Evolutionary conservation across 2,113 vertebrate genomes (phyloP).

Genomic region (Arenaria interpres): DNA sequence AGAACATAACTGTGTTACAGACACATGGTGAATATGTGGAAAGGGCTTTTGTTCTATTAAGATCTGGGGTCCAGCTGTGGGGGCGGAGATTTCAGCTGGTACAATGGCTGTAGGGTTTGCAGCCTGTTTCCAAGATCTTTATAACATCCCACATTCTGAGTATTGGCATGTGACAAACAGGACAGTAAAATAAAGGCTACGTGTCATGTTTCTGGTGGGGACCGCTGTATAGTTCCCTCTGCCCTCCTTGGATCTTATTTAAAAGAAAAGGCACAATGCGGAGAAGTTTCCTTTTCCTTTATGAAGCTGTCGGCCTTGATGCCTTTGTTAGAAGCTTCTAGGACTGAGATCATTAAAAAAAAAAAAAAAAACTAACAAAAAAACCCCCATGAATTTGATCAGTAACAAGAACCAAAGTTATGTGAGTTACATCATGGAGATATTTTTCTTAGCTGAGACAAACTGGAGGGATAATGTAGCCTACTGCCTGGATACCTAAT

Average conservation of each 20-base stretch:
- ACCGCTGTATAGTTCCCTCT: background rate
- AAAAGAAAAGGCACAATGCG: background rate
- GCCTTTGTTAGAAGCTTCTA: slow-evolving; percentile 22
- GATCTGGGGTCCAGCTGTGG: background rate
- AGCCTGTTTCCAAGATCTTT: background rate
- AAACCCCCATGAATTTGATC: background rate
- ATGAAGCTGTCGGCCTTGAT: background rate
- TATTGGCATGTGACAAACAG: slow-evolving; percentile 5
- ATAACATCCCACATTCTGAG: background rate
- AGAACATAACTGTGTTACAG: background rate
- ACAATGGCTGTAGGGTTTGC: background rate
- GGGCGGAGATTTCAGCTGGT: background rate
- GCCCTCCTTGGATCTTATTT: background rate
- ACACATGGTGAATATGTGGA: background rate
- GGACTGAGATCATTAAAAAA: background rate
- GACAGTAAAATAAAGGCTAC: background rate
- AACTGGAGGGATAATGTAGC: background rate
- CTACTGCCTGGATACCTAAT: background rate
- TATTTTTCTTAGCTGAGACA: slow-evolving; percentile 35
- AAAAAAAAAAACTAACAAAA: background rate
- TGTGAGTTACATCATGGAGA: background rate
- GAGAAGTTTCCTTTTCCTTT: slow-evolving; percentile 8
- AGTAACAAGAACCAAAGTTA: slow-evolving; percentile 36
- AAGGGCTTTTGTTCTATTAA: slow-evolving; percentile 6
- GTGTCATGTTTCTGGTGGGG: background rate